A percentile compares a stretch with the other conserved stretches of the same genome.
Conservation (phyloP, 1,140 invertebrate species). For the Trichomalopsis sarcophagae region DNA sequence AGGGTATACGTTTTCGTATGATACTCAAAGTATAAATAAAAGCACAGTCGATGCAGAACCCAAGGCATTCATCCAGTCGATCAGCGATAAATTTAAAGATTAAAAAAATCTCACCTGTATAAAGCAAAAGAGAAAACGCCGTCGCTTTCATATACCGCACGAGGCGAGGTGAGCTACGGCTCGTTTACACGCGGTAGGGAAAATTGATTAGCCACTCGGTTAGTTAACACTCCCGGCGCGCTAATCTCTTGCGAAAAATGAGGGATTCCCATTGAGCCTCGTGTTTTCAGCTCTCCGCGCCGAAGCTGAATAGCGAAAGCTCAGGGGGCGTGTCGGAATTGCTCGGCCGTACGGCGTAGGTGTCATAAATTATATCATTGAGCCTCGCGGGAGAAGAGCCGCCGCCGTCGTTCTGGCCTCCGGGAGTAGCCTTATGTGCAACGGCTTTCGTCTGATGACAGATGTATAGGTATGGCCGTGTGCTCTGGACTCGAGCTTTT, state of each 20-base stretch:
- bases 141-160: too few relatives aligned
- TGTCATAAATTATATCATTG: slow-evolving; percentile 62
- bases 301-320: background rate
- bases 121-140: too few relatives aligned
- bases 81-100: too few relatives aligned
- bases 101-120: too few relatives aligned
- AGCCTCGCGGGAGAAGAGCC: slow-evolving; percentile 9
- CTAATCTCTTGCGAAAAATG: background rate
- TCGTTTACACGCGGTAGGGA: background rate
- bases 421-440: background rate
- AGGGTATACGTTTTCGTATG: too few relatives aligned
- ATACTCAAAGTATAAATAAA: too few relatives aligned
- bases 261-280: background rate
- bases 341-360: background rate
- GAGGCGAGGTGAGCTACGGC: too few relatives aligned
- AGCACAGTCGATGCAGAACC: too few relatives aligned
- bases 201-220: slow-evolving; percentile 8
- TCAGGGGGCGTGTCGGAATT: slow-evolving; percentile 13
- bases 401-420: background rate
- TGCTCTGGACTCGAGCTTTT: too few relatives aligned
- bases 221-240: background rate
- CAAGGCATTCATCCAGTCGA: too few relatives aligned
- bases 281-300: background rate
- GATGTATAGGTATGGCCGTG: too few relatives aligned
- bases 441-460: too few relatives aligned